A percentile compares a stretch with the other conserved stretches of the same genome.
Evolutionary conservation across 2,888 invertebrate genomes (phyloP).

Genomic region (Epinotia demarniana): DNA sequence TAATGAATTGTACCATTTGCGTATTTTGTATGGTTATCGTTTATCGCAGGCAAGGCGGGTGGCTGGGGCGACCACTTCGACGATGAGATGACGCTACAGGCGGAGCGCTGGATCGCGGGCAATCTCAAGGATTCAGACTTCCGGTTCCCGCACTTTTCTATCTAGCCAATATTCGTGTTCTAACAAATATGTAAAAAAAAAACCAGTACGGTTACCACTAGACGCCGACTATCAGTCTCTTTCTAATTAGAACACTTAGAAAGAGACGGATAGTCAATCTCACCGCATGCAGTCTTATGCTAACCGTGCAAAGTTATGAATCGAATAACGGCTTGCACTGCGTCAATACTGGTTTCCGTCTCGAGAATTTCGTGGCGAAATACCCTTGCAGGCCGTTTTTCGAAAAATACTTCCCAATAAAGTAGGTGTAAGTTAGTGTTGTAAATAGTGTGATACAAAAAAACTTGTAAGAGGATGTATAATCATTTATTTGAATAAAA

Average conservation of each 20-base stretch:
- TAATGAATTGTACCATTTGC: no score
- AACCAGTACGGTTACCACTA: background rate
- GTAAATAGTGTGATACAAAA: slow-evolving; percentile 49
- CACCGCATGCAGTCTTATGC: no score
- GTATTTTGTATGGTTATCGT: background rate
- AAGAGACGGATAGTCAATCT: no score
- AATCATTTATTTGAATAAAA: slow-evolving; percentile 83
- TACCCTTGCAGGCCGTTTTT: no score
- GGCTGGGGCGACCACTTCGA: slow-evolving; percentile 90
- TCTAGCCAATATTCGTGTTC: slow-evolving; percentile 12
- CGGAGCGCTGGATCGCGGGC: slow-evolving; percentile 88
- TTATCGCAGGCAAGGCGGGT: slow-evolving; percentile 83
- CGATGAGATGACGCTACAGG: slow-evolving; percentile 86
- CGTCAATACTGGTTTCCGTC: no score
- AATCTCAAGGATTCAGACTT: slow-evolving; percentile 86
- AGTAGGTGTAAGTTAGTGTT: background rate
- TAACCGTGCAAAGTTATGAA: no score
- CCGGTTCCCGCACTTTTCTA: slow-evolving; percentile 78
- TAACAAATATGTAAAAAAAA: background rate
- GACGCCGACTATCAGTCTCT: no score
- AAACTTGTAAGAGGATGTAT: slow-evolving; percentile 70
- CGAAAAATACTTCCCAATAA: background rate
- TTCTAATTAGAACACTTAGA: no score
- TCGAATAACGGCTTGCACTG: no score
- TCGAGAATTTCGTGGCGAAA: no score